phyloP scores from a whole-genome alignment of 2,888 invertebrate genomes.

The Nomada lathburiana region DNA sequence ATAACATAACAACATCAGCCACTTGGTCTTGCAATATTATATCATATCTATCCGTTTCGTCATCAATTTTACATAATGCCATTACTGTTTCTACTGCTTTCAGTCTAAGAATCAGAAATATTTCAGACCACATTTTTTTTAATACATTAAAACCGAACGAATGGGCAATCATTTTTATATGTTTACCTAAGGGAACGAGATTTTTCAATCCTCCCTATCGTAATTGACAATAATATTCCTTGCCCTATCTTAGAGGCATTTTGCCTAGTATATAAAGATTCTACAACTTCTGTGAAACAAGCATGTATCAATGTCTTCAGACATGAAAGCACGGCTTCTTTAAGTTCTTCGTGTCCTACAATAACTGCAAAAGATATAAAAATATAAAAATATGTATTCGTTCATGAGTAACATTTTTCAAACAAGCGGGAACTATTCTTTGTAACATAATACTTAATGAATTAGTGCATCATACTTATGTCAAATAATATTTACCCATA shows the following conservation, averaged over 20 bases:
- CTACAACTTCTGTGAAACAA: conserved; percentile 85
- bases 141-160: conserved; percentile 1
- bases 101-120: conserved; percentile 80
- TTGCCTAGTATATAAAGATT: conserved; percentile 86
- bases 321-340: conserved; percentile 86
- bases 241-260: conserved; percentile 88
- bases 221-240: conserved; percentile 88
- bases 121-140: neutral
- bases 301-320: conserved; percentile 85
- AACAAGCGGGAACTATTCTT: neutral
- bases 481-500: conserved; percentile 83
- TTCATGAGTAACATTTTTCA: neutral
- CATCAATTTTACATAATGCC: conserved; percentile 87
- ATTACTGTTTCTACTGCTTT: conserved; percentile 87
- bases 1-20: conserved; percentile 87
- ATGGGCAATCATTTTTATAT: conserved; percentile 7
- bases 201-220: conserved; percentile 89
- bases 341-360: conserved; percentile 87
- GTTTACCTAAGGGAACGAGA: conserved; percentile 87
- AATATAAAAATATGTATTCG: neutral
- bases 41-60: conserved; percentile 86
- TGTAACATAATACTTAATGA: conserved; percentile 3
- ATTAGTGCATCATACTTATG: neutral
- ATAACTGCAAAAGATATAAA: conserved; percentile 84
- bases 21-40: conserved; percentile 85